Evolutionary conservation across 37 sponge, comb jelly and placozoan genomes (phyloP).

Genomic region (Corticium candelabrum): DNA sequence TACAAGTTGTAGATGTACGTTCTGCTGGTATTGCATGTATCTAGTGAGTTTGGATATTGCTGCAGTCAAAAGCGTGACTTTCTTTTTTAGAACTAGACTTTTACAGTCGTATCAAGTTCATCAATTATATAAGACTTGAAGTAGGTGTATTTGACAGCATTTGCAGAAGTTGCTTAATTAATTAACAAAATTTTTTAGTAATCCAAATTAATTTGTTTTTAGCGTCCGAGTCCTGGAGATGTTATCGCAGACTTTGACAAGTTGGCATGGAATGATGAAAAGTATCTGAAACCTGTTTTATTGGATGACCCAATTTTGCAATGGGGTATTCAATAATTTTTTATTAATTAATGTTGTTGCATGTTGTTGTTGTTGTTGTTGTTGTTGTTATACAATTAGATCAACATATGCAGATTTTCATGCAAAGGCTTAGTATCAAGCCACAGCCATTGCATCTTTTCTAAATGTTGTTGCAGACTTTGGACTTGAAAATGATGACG

Average conservation of each 20-base stretch:
- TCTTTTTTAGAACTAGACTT: slow-evolving; percentile 48
- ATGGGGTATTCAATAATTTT: slow-evolving; percentile 24
- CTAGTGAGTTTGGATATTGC: too few species aligned
- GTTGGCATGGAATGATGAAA: slow-evolving; percentile 46
- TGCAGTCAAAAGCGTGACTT: too few species aligned
- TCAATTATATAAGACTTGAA: slow-evolving; percentile 50
- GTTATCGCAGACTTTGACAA: not conserved
- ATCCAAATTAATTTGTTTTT: not conserved
- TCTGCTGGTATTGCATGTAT: too few species aligned
- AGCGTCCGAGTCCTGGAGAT: not conserved
- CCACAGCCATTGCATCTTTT: not conserved
- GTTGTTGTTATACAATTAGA: too few species aligned
- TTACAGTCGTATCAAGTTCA: slow-evolving; percentile 55
- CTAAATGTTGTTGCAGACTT: not conserved
- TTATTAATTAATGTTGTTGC: too few species aligned
- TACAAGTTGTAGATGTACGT: too few species aligned
- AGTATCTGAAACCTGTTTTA: slow-evolving; percentile 38
- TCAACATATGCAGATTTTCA: too few species aligned
- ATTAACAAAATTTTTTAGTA: not conserved
- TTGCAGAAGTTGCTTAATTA: too few species aligned
- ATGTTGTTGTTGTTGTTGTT: too few species aligned
- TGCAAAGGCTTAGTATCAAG: too few species aligned
- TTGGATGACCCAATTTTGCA: slow-evolving; percentile 49
- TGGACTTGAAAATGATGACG: not conserved
- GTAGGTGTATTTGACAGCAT: slow-evolving; percentile 5